phyloP scores from a whole-genome alignment of 2,888 invertebrate genomes.

The Agonopterix subpropinquella region DNA sequence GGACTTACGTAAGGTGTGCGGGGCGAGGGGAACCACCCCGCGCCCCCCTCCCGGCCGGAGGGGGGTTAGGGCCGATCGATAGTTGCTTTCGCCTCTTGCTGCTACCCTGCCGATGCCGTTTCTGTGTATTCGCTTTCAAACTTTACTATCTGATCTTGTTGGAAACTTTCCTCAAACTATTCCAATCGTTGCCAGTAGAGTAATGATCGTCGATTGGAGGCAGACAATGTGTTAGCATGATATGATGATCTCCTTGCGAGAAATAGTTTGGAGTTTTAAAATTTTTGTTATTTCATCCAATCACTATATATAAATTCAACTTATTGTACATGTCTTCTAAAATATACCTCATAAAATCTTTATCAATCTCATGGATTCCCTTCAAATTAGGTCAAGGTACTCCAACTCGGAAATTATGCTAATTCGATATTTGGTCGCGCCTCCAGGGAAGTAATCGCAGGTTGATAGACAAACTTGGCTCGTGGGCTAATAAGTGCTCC shows the following conservation, averaged over 20 bases:
- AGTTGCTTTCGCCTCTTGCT: slow-evolving; percentile 60
- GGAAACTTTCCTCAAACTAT: slow-evolving; percentile 1
- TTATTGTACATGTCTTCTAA: too few species aligned
- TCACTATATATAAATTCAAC: too few species aligned
- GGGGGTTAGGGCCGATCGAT: slow-evolving; percentile 66
- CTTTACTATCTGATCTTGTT: slow-evolving; percentile 8
- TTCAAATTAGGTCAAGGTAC: slow-evolving; percentile 19
- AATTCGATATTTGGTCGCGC: slow-evolving; percentile 7
- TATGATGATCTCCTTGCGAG: too few species aligned
- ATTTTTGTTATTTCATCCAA: too few species aligned
- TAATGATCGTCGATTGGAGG: background rate
- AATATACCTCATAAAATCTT: too few species aligned
- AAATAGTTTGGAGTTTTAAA: too few species aligned
- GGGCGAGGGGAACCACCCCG: slow-evolving; percentile 28
- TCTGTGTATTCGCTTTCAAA: slow-evolving; percentile 40
- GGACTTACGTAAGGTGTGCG: slow-evolving; percentile 68
- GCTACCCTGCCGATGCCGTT: slow-evolving; percentile 37
- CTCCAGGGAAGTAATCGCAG: slow-evolving; percentile 1
- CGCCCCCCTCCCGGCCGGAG: slow-evolving; percentile 10
- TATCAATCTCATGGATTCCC: too few species aligned
- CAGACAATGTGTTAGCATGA: too few species aligned
- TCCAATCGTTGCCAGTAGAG: slow-evolving; percentile 4
- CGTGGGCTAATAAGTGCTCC: slow-evolving; percentile 1
- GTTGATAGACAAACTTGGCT: slow-evolving; percentile 7
- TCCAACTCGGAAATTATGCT: slow-evolving; percentile 12